Evolutionary conservation across 2,888 invertebrate species (phyloP), one percentile per base, ranked within the genome.

Genomic region (Cephus spinipes): DNA sequence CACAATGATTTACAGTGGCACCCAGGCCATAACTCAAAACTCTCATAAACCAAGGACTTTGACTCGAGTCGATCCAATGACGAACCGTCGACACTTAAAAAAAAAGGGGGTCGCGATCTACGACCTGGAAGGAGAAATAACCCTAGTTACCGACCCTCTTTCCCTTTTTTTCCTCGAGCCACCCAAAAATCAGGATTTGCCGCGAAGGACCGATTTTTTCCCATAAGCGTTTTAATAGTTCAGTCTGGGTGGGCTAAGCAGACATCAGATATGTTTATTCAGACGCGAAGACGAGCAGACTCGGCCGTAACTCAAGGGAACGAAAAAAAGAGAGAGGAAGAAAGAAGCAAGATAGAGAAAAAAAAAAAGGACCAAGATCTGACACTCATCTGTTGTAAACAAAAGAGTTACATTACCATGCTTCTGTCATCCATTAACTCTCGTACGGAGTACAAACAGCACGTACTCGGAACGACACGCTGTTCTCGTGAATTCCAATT

Each of bases 251-350:
- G 90, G 90, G 87, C 90, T 83, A 80, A 82, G 79, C 87, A 88
- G 89, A 88, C 87, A 89, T 86, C 83, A 81, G 88, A 90, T 90
- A 88, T 90, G 90, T 90, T 90, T 90, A 90, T 89, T 89, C 89
- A 90, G 90, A 89, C 87, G 85, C 85, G 82, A 85, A 87, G 88
- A 85, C 78, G 82, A 85, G 86, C 85, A 84, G 87, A 84, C 86
- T 86, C 84, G 84, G 86, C 86, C 86, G 87, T 76, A 78, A 68
- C 77, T 76, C 80, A 32, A 69, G 74, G 69, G 73, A 68, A 55
- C 36, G 78, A 79, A 36, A 34, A 36, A 36, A 4, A 12, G 36
- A 23, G 9, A 55, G 55, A 23, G 23, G 23, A 55, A 77, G 35
- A 69, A 35, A 31, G 78, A 3, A 12, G 3, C 80, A 79, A 76